Evolutionary conservation across 2,113 vertebrate genomes (phyloP), one percentile per base, ranked within the genome.

Genomic region (Psephotus haematonotus): DNA sequence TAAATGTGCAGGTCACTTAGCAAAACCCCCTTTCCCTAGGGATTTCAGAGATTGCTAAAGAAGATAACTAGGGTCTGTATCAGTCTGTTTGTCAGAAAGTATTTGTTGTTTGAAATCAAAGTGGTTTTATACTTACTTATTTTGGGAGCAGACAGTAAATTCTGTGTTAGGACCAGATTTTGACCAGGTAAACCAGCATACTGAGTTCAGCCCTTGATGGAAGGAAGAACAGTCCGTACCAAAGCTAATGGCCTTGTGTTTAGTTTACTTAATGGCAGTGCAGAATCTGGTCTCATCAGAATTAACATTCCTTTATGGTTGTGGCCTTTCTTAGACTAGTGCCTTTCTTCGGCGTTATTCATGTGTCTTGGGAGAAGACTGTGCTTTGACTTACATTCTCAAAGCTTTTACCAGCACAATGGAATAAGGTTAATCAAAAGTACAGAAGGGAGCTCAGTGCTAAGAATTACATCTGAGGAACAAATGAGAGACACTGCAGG

Each of bases 361-460:
- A 33, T 81, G 18, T 93, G 25, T 70, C 71, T 65, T 81, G 64
- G 24, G 46, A 69, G 14, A 64, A 62, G 49, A 31, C 1, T 88
- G 69, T 88, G 55, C 82, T 93, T 89, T 94, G 72, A 46, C 78
- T 82, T 93, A 44, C 10, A 37, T 84, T 93, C 64, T 81, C 8
- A 3, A 71, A 86, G 65, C 71, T 69, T 88, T 94, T 90, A 75
- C 39, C n/a, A 65, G 63, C 52, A 69, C 64, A 65, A 14, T 53
- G 69, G 65, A 88, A 69, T 55, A 52, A 79, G 33, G 47, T 74
- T 92, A 78, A 94, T 95, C 43, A 83, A 68, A 97, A 90, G 31
- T 91, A 59, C 49, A 53, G 41, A 68, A 44, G 82, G 47, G 49
- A 88, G 50, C 70, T 82, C 44, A 24, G 46, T 60, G 47, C 59